phyloP scores from a whole-genome alignment of 2,888 invertebrate species.

The Malachius bipustulatus region DNA sequence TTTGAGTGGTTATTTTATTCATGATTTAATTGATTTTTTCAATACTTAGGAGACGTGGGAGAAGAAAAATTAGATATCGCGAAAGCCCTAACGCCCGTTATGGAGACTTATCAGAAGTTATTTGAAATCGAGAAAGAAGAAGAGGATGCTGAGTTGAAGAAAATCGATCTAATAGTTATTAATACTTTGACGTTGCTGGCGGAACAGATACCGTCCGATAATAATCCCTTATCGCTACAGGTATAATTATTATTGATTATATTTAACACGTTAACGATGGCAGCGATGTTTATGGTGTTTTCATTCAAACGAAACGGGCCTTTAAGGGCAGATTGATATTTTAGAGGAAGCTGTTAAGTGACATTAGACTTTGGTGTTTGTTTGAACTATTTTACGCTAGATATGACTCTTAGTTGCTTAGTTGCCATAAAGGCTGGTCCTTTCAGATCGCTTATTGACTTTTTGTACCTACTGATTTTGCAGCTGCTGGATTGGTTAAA shows the following conservation, averaged over 20 bases:
- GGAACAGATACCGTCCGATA: conserved; percentile 23
- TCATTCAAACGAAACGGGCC: too few species aligned
- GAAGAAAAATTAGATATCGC: conserved; percentile 11
- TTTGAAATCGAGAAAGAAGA: conserved; percentile 30
- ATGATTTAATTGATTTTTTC: neutral
- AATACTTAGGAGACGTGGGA: neutral
- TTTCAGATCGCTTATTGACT: too few species aligned
- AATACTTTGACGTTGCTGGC: conserved; percentile 26
- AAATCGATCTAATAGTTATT: conserved; percentile 25
- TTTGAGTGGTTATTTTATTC: neutral
- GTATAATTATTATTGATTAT: conserved; percentile 17
- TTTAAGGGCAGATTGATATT: too few species aligned
- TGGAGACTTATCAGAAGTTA: conserved; percentile 29
- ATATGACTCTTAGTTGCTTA: too few species aligned
- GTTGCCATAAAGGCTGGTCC: too few species aligned
- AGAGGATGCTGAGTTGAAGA: conserved; percentile 31
- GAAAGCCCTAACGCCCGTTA: conserved; percentile 20
- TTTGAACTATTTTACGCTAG: neutral
- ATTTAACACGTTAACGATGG: neutral
- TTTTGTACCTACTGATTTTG: conserved; percentile 17
- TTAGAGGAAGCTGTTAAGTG: too few species aligned
- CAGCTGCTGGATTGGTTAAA: conserved; percentile 36
- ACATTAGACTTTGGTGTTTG: neutral
- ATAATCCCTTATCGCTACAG: conserved; percentile 23
- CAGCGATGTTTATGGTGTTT: too few species aligned